A percentile compares a stretch with the other conserved stretches of the same genome.
Conservation (phyloP, 2,888 invertebrate species). For the Caenorhabditis imperialis region DNA sequence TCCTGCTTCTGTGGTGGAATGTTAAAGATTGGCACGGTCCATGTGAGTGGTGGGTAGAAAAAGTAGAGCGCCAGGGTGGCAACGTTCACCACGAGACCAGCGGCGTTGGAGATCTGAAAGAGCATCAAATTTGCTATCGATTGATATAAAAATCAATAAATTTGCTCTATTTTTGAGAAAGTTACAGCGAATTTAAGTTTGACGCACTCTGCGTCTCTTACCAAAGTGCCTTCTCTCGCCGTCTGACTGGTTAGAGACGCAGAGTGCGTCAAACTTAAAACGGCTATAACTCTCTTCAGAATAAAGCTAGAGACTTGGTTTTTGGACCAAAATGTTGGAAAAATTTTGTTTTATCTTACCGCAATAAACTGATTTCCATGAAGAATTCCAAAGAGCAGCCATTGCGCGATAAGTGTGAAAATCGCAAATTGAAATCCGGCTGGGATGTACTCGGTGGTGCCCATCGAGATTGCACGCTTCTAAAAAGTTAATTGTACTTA, state of each 20-base stretch:
- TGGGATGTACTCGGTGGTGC: constrained; percentile 77
- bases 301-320: no score
- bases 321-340: no score
- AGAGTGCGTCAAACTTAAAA: no score
- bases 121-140: not conserved
- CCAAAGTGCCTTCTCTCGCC: no score
- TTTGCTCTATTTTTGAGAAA: no score
- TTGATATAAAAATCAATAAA: no score
- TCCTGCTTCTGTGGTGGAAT: constrained; percentile 40
- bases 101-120: constrained; percentile 72
- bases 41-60: constrained; percentile 75
- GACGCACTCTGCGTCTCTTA: not conserved
- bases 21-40: constrained; percentile 42
- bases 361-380: constrained; percentile 74
- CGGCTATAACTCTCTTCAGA: no score
- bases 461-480: constrained; percentile 68
- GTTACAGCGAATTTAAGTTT: no score
- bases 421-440: constrained; percentile 74
- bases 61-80: constrained; percentile 73
- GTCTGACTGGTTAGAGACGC: no score
- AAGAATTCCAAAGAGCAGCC: constrained; percentile 72
- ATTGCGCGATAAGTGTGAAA: constrained; percentile 71
- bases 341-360: constrained; percentile 49
- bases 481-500: no score
- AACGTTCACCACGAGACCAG: constrained; percentile 73